phyloP scores from a whole-genome alignment of 2,113 vertebrate species.

The Colinus virginianus region DNA sequence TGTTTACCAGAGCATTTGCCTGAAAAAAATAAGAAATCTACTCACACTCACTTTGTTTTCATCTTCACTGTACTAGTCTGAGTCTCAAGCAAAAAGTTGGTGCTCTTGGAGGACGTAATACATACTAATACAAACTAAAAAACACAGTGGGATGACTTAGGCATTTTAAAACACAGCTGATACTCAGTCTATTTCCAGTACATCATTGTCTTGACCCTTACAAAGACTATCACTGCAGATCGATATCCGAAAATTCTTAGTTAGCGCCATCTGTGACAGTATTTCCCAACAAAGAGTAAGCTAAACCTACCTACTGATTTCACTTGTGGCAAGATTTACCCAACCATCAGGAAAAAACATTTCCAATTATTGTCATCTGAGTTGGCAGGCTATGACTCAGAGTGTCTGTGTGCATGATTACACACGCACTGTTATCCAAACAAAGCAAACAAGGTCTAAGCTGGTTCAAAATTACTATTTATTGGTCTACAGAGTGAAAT shows the following conservation, averaged over 20 bases:
- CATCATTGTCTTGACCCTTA: not conserved
- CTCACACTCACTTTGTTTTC: not conserved
- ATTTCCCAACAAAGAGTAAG: not conserved
- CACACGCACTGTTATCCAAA: conserved; percentile 14
- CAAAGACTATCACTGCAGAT: not conserved
- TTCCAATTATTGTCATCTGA: not conserved
- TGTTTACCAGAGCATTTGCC: not conserved
- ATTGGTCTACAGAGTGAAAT: not conserved
- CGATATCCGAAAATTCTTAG: not conserved
- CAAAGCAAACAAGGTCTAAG: conserved; percentile 36
- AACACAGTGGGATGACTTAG: not conserved
- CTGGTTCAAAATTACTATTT: conserved; percentile 21
- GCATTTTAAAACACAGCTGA: not conserved
- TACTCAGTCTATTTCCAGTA: not conserved
- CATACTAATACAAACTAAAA: not conserved
- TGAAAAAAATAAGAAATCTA: not conserved
- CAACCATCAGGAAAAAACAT: not conserved
- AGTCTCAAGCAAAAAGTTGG: not conserved
- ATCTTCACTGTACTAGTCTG: not conserved
- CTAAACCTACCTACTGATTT: not conserved
- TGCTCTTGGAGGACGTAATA: not conserved
- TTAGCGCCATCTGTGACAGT: not conserved
- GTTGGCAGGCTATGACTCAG: not conserved
- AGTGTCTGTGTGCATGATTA: not conserved
- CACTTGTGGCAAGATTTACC: not conserved